phyloP scores from a whole-genome alignment of 2,888 invertebrate species.

The Drosophila greeni region DNA sequence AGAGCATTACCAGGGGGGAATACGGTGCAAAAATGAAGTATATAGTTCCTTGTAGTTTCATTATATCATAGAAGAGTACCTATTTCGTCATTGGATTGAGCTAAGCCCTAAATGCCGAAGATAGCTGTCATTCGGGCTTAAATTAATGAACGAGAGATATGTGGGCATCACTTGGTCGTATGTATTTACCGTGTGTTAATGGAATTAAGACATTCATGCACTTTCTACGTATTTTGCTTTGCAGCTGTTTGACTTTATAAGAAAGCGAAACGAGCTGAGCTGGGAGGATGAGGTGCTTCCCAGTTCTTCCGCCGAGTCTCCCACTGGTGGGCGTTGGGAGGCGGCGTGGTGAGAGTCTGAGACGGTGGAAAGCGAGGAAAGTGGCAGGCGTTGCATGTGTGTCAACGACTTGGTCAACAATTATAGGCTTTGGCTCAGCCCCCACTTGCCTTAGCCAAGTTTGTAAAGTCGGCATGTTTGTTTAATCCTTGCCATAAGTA shows the following conservation, averaged over 20 bases:
- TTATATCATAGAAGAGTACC: background rate
- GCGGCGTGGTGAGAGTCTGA: background rate
- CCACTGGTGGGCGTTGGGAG: background rate
- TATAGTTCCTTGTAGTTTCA: background rate
- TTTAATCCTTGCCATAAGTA: slow-evolving; percentile 67
- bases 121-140: background rate
- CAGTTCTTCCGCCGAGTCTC: slow-evolving; percentile 8
- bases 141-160: background rate
- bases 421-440: slow-evolving; percentile 59
- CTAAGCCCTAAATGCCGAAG: background rate
- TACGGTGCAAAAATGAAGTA: background rate
- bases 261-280: background rate
- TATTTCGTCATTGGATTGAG: background rate
- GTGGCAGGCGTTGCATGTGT: slow-evolving; percentile 57
- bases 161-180: too few relatives aligned
- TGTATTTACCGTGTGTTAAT: background rate
- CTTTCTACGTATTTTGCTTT: background rate
- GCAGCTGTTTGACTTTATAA: background rate
- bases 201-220: background rate
- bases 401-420: slow-evolving; percentile 75
- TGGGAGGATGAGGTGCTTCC: background rate
- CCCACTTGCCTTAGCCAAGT: slow-evolving; percentile 41
- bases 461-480: slow-evolving; percentile 62
- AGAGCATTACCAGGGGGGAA: background rate
- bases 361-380: background rate